Conservation (phyloP, 2,797 vertebrate species). For the Falco peregrinus region DNA sequence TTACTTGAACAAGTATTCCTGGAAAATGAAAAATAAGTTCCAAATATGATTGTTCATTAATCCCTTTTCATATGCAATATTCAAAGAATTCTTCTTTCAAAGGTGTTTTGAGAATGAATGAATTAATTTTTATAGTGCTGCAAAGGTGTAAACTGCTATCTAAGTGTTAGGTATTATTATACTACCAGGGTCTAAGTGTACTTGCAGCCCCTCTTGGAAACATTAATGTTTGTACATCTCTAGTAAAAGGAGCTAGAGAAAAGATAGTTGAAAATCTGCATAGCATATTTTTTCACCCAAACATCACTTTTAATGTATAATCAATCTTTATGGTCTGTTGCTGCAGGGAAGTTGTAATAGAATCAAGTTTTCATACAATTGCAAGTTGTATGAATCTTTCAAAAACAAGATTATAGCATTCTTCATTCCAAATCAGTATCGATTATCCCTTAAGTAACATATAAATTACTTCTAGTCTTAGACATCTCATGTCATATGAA, state of each 20-base stretch:
- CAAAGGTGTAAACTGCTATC: not conserved
- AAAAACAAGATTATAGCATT: conserved; percentile 7
- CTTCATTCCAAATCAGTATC: conserved; percentile 42
- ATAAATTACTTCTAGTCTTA: conserved; percentile 51
- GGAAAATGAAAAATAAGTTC: conserved; percentile 35
- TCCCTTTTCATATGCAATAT: not conserved
- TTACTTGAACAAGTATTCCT: conserved; percentile 11
- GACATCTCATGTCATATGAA: conserved; percentile 42
- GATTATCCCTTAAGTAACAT: conserved; percentile 51
- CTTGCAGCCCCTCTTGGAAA: not conserved
- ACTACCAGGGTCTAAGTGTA: not conserved
- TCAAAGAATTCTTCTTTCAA: conserved; percentile 15
- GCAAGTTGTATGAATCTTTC: conserved; percentile 34
- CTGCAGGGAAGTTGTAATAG: conserved; percentile 44
- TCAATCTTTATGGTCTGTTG: conserved; percentile 54
- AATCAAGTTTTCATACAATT: conserved; percentile 42
- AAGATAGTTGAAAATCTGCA: not conserved
- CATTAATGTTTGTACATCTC: not conserved
- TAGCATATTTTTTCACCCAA: not conserved
- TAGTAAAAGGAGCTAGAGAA: not conserved
- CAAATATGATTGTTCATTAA: conserved; percentile 30
- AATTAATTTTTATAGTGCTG: not conserved
- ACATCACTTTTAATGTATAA: conserved; percentile 49
- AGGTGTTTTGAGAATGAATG: not conserved
- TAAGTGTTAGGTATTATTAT: not conserved